Conservation (phyloP, 2,888 invertebrate species). For the Augiades crinisus region DNA sequence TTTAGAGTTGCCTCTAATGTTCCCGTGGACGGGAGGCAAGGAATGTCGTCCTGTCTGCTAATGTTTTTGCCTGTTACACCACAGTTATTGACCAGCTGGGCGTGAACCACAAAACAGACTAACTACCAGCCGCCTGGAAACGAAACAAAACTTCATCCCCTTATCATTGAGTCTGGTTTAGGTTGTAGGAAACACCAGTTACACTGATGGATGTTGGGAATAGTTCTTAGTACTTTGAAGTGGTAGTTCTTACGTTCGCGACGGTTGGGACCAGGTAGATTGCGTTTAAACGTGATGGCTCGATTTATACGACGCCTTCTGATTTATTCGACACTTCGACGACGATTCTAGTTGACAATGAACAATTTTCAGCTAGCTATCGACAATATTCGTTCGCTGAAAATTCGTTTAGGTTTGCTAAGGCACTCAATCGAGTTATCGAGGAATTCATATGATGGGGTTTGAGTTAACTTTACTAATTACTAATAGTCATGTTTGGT, state of each 20-base stretch:
- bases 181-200: neutral
- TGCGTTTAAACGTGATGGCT: conserved; percentile 37
- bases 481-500: too few species aligned
- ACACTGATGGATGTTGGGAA: conserved; percentile 23
- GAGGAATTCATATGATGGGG: too few species aligned
- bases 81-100: conserved; percentile 59
- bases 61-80: conserved; percentile 64
- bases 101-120: conserved; percentile 16
- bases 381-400: neutral
- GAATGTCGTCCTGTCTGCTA: conserved; percentile 68
- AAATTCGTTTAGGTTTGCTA: too few species aligned
- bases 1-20: conserved; percentile 55
- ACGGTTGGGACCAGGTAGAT: conserved; percentile 41
- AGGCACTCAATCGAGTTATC: too few species aligned
- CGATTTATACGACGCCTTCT: conserved; percentile 32
- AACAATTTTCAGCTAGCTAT: conserved; percentile 3
- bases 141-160: conserved; percentile 16
- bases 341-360: conserved; percentile 18
- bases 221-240: conserved; percentile 41
- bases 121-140: conserved; percentile 17
- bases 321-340: conserved; percentile 35
- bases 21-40: conserved; percentile 46
- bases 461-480: too few species aligned
- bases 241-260: conserved; percentile 41
- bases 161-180: neutral